Conservation (phyloP, 2,888 invertebrate genomes). For the Cerastis rubricosa region DNA sequence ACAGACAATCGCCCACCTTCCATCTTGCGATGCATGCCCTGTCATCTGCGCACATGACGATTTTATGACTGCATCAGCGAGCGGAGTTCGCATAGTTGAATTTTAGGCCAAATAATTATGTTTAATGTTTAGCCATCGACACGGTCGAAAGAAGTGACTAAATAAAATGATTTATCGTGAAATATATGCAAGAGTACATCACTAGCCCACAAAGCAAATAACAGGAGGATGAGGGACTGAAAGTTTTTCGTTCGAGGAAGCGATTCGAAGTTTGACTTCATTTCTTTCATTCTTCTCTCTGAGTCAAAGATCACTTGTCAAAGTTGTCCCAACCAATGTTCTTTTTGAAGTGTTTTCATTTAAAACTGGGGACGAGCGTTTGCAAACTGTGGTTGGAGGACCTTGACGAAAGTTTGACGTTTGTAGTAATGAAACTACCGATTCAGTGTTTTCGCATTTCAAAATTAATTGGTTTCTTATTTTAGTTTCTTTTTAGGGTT, state of each 20-base stretch:
- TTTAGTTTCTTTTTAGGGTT: background rate
- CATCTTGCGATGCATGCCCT: too few species aligned
- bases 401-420: constrained; percentile 17
- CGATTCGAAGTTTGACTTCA: constrained; percentile 47
- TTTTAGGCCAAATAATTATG: too few species aligned
- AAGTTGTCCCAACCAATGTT: constrained; percentile 56
- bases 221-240: constrained; percentile 38
- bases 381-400: constrained; percentile 14
- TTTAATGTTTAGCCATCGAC: too few species aligned
- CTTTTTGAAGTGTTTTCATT: constrained; percentile 36
- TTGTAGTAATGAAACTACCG: background rate
- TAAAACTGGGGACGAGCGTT: constrained; percentile 4
- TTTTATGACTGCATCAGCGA: too few species aligned
- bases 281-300: constrained; percentile 50
- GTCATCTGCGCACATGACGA: too few species aligned
- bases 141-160: background rate
- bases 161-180: constrained; percentile 32
- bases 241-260: constrained; percentile 61
- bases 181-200: constrained; percentile 31
- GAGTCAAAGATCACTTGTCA: constrained; percentile 58
- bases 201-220: constrained; percentile 53
- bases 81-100: too few species aligned
- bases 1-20: too few species aligned
- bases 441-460: background rate
- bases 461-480: constrained; percentile 2